These are phyloP conservation scores for Ciconia nigra DNA, from an alignment of 2,797 vertebrate species.

Conservation along the genomic window DNA sequence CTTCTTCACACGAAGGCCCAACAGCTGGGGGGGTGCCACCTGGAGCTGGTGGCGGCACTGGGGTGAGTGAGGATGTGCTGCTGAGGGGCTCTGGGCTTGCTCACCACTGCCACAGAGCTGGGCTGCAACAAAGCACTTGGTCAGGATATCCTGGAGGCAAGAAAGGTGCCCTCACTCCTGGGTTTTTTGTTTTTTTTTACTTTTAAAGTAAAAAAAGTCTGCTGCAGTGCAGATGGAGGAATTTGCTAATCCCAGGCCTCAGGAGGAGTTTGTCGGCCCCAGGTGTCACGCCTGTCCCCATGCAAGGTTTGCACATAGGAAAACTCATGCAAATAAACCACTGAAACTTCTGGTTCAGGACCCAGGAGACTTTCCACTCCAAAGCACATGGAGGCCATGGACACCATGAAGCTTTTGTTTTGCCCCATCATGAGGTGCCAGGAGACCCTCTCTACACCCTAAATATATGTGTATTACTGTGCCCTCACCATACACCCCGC, in stretches of 20 bases:
- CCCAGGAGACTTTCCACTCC: background rate
- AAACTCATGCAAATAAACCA: background rate
- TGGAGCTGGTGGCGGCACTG: background rate
- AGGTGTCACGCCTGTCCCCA: background rate
- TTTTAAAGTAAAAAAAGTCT: background rate
- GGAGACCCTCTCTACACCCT: background rate
- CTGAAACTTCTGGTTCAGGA: background rate
- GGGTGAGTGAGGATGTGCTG: background rate
- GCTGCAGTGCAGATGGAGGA: background rate
- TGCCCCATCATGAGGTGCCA: background rate
- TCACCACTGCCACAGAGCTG: rapidly evolving
- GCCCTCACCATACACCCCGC: rapidly evolving
- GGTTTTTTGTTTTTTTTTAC: too few species aligned
- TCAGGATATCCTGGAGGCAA: background rate
- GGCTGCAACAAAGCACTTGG: background rate
- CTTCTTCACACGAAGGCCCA: background rate
- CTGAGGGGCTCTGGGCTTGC: background rate
- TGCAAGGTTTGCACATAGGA: background rate
- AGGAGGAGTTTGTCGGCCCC: background rate
- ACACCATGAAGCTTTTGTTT: background rate
- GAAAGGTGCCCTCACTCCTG: background rate
- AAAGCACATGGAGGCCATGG: background rate
- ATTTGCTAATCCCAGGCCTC: background rate
- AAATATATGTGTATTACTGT: rapidly evolving
- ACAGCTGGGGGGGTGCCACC: background rate